A percentile compares a stretch with the other conserved stretches of the same genome.
Evolutionary conservation across 37 sponge, comb jelly and placozoan species (phyloP).

Genomic region (Hexactinellida sp.): DNA sequence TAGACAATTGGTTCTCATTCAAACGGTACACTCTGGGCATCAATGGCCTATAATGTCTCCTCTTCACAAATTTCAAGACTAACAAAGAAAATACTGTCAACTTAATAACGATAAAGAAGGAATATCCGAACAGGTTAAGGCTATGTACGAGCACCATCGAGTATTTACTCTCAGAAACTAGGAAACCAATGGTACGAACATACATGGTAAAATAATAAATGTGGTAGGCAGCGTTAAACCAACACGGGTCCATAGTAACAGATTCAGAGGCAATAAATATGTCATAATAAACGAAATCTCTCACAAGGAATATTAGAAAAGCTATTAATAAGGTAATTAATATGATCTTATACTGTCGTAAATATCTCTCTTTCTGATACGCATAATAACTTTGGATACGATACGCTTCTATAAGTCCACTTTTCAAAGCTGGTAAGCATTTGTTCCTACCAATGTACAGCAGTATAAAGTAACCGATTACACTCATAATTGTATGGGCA

Average conservation of each 20-base stretch:
- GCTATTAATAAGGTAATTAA: background rate
- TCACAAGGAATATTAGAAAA: background rate
- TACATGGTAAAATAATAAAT: background rate
- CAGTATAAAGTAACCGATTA: background rate
- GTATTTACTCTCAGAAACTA: background rate
- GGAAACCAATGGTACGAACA: background rate
- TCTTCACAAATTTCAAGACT: too few species aligned
- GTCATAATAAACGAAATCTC: background rate
- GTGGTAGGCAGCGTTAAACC: background rate
- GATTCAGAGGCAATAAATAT: background rate
- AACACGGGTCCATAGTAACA: background rate
- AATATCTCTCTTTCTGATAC: background rate
- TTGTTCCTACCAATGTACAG: background rate
- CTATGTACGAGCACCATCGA: background rate
- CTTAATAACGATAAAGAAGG: background rate
- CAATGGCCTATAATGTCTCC: too few species aligned
- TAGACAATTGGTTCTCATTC: too few species aligned
- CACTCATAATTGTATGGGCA: background rate
- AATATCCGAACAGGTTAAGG: background rate
- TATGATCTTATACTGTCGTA: background rate
- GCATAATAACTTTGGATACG: background rate
- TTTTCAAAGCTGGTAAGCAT: background rate
- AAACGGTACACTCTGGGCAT: too few species aligned
- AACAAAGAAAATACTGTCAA: too few species aligned
- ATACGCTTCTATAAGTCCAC: background rate